These are phyloP conservation scores for Morone chrysops DNA, from an alignment of 2,113 vertebrate species.

Conservation along the genomic window DNA sequence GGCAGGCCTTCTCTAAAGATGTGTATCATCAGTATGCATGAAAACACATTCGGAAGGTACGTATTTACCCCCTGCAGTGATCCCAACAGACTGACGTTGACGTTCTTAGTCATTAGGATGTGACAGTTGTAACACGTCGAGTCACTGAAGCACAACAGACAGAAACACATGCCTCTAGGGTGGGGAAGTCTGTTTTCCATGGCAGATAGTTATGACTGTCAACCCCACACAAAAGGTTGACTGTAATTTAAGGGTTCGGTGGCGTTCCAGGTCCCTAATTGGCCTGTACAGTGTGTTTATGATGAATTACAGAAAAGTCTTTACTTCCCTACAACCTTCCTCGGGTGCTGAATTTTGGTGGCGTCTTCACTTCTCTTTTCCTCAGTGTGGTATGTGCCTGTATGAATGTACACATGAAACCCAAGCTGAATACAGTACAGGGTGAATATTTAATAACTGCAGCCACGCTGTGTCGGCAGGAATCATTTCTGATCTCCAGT, in stretches of 20 bases:
- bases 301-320: constrained; percentile 43
- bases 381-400: not conserved
- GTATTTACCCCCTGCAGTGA: not conserved
- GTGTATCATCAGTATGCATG: not conserved
- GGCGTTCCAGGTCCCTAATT: constrained; percentile 4
- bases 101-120: constrained; percentile 34
- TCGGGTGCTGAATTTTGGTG: constrained; percentile 30
- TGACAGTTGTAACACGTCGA: constrained; percentile 42
- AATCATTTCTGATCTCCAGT: not conserved
- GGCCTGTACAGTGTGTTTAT: not conserved
- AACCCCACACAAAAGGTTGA: not conserved
- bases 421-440: not conserved
- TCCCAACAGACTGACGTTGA: constrained; percentile 9
- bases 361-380: constrained; percentile 45
- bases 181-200: constrained; percentile 41
- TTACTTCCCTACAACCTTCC: constrained; percentile 26
- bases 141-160: constrained; percentile 29
- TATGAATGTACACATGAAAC: not conserved
- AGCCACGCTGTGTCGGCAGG: not conserved
- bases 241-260: constrained; percentile 11
- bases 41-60: not conserved
- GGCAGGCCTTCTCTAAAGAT: not conserved
- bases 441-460: not conserved
- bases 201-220: constrained; percentile 5
- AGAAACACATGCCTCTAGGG: constrained; percentile 39